Base-by-base conservation (phyloP, 2,797 vertebrate species). In the Pelodytes ibericus region DNA sequence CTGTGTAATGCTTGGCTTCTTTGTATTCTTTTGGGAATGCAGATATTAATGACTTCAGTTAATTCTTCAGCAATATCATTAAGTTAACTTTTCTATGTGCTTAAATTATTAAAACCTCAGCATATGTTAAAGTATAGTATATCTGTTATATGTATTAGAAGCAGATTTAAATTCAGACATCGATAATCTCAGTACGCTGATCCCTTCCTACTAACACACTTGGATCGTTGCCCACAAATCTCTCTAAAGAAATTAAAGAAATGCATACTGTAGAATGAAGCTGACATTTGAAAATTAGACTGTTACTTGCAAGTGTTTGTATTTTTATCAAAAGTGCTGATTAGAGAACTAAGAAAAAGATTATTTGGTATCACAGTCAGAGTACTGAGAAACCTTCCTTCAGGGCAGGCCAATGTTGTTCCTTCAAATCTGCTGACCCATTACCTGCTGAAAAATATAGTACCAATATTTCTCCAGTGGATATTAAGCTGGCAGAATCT, bases 391-490 rank as follows among this genome's bases (percentile, higher is more conserved):
- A 70, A 5, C 62, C 3, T 26, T 67, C 1, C 0, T n/a, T 71
- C 7, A 9, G 69, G 75, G 63, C 0, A 2, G 67, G 22, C 47
- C 51, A 82, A 82, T 70, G 13, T 9, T 61, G 49, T 0, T 56
- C 8, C 27, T 65, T 65, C 0, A 73, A 68, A 83, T 82, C 63
- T 72, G 30, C 81, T 61, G 57, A 39, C 66, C 72, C 16, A 0
- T 80, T 80, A 58, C 80, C 73, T 72, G 64, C 81, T 60, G 81
- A 29, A 77, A 78, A 73, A 68, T 30, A 71, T 75, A 79, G 75
- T 0, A 58, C 15, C 22, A 77, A 29, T 30, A 36, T 64, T 72
- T 71, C 65, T 79, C 47, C 66, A 2, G 8, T 0, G 0, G 20
- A 0, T 58, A 65, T 70, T 68, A 80, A 30, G 1, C 5, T 77